phyloP scores from a whole-genome alignment of 2,797 vertebrate genomes.

The Chrysocyon brachyurus region DNA sequence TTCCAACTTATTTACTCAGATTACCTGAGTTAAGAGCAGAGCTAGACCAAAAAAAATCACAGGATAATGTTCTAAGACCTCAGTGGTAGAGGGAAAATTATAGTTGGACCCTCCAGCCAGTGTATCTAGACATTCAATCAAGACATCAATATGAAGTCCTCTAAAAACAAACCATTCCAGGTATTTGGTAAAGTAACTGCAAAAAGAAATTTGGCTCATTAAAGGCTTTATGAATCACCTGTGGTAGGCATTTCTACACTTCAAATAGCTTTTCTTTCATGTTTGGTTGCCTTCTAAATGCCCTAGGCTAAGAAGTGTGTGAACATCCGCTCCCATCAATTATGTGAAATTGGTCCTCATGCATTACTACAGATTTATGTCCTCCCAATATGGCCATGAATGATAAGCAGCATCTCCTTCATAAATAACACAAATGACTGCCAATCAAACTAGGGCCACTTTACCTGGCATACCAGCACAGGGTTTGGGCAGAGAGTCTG shows the following conservation, averaged over 20 bases:
- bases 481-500: not conserved
- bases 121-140: not conserved
- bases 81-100: not conserved
- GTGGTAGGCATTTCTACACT: not conserved
- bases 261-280: not conserved
- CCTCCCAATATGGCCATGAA: not conserved
- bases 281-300: not conserved
- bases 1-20: not conserved
- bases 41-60: not conserved
- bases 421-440: not conserved
- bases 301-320: not conserved
- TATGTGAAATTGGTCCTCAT: not conserved
- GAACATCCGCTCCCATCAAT: not conserved
- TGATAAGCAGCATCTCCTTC: conserved; percentile 3
- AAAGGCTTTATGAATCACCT: not conserved
- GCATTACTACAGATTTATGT: not conserved
- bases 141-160: not conserved
- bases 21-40: conserved; percentile 3
- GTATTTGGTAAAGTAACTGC: conserved; percentile 17
- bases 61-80: not conserved
- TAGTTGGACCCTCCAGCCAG: not conserved
- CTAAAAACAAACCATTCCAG: not conserved
- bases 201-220: conserved; percentile 10
- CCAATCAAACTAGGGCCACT: not conserved
- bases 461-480: not conserved